Percentiles rank a stretch among this genome's conserved stretches.
Conservation (phyloP, 2,797 vertebrate species). For the Aulostomus chinensis region DNA sequence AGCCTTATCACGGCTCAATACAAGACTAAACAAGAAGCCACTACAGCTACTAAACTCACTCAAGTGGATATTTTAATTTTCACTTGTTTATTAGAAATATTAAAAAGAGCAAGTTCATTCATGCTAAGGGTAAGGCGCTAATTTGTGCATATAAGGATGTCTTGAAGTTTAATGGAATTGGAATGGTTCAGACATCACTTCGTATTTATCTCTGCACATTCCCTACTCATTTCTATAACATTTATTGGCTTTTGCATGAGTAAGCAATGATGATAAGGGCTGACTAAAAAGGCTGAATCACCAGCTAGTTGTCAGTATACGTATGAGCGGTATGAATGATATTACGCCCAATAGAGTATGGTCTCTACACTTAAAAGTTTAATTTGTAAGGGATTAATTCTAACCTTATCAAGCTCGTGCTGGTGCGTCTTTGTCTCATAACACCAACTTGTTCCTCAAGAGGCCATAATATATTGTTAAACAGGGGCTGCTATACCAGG, state of each 20-base stretch:
- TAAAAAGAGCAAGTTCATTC: constrained; percentile 40
- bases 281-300: constrained; percentile 29
- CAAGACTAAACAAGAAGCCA: constrained; percentile 37
- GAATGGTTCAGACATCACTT: constrained; percentile 41
- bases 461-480: too few species aligned
- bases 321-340: too few species aligned
- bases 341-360: too few species aligned
- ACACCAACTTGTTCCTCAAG: too few species aligned
- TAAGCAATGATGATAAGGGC: constrained; percentile 41
- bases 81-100: constrained; percentile 52
- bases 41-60: constrained; percentile 35
- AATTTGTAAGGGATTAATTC: too few species aligned
- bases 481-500: too few species aligned
- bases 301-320: constrained; percentile 23
- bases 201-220: constrained; percentile 53
- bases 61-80: constrained; percentile 58
- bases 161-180: constrained; percentile 36
- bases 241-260: constrained; percentile 52
- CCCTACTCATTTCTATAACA: constrained; percentile 52
- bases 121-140: constrained; percentile 39
- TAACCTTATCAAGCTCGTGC: too few species aligned
- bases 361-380: too few species aligned
- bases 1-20: constrained; percentile 31
- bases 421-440: too few species aligned
- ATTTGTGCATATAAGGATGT: constrained; percentile 53